Evolutionary conservation across 1,140 invertebrate genomes (phyloP), one percentile per base, ranked within the genome.

Genomic region (Drusus annulatus): DNA sequence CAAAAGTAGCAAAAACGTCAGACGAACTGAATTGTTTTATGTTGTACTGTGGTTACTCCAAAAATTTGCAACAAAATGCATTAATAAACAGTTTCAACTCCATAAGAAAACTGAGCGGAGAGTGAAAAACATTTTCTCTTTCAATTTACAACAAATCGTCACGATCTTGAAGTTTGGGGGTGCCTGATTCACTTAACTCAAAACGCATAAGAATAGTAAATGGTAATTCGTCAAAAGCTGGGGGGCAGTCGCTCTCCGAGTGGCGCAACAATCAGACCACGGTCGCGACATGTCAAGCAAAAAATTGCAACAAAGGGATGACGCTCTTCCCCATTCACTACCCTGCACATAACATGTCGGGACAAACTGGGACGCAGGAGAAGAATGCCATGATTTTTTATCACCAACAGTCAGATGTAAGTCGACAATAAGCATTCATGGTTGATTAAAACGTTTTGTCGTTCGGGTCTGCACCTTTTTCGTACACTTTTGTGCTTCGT

Each of bases 401-500:
- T 74, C 54, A 63, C 62, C 23, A 63, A n/a, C 54, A 25, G 80
- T 58, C 54, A 74, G 78, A 80, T 80, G 79, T 80, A 79, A 83
- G 79, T 68, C 81, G 79, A 83, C 81, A 83, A 83, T 83, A 77
- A 80, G 54, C 78, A 81, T 83, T 83, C 82, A 83, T 78, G 82
- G 62, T 74, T 81, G 82, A 83, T 83, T 83, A 83, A 83, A 81
- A 79, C 82, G 79, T 83, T 83, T 81, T 83, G 82, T 81, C 52
- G 36, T 71, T 76, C 25, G 54, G 73, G 60, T n/a, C 74, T 56
- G 60, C 31, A 76, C 54, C 63, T 79, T 75, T 76, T 58, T 36
- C 74, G 65, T 69, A 51, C 77, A 79, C 80, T 79, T 81, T 82
- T 81, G 76, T 81, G 52, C n/a, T 60, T 19, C 23, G 56, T n/a